Conservation (phyloP, 1,140 invertebrate species). For the Vollenhovia emeryi region DNA sequence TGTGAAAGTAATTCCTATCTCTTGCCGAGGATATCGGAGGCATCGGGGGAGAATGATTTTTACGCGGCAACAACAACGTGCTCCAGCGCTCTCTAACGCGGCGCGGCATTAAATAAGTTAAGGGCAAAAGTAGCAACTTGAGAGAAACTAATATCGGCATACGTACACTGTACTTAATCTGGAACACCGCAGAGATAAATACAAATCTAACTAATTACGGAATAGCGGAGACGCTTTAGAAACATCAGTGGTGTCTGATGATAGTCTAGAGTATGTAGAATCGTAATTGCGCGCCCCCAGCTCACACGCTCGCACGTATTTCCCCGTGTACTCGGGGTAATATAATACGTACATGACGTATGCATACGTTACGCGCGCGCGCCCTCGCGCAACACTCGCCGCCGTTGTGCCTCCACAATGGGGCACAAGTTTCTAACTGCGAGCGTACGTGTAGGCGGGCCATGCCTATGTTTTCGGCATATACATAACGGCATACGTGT, state of each 20-base stretch:
- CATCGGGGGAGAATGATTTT: constrained; percentile 11
- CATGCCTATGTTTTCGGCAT: background rate
- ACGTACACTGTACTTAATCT: background rate
- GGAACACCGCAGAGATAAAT: background rate
- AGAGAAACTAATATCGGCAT: background rate
- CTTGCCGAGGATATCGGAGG: background rate
- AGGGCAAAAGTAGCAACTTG: background rate
- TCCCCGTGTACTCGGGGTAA: background rate
- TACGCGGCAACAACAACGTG: background rate
- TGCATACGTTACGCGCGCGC: background rate
- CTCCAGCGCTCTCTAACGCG: background rate
- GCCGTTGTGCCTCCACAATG: constrained; percentile 3
- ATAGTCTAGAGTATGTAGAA: constrained; percentile 31
- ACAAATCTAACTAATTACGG: constrained; percentile 46
- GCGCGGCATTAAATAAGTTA: background rate
- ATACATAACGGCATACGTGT: background rate
- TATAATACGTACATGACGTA: constrained; percentile 39
- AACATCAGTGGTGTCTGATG: constrained; percentile 43
- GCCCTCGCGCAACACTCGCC: no score
- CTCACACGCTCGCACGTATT: constrained; percentile 12
- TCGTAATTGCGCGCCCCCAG: constrained; percentile 43
- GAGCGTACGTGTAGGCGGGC: background rate
- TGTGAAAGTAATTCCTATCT: constrained; percentile 14
- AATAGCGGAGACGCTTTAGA: constrained; percentile 21
- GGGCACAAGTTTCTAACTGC: constrained; percentile 36